Evolutionary conservation across 2,113 vertebrate genomes (phyloP).

Genomic region (Takifugu bimaculatus): DNA sequence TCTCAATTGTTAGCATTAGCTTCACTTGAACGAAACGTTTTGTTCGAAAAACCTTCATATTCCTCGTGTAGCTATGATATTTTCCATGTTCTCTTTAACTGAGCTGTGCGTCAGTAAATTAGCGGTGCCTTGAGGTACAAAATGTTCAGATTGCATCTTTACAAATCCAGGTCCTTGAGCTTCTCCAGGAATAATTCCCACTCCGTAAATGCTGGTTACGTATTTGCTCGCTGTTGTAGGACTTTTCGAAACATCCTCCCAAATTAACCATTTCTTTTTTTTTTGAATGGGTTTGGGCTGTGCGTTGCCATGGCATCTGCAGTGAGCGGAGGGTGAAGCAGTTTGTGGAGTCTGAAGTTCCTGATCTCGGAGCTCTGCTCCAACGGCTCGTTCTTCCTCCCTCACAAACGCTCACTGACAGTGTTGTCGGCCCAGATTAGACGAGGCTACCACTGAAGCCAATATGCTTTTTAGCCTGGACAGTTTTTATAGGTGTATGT

Average conservation of each 20-base stretch:
- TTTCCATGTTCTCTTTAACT: too few species aligned
- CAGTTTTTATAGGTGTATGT: too few species aligned
- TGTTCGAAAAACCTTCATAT: too few species aligned
- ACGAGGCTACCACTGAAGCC: not conserved
- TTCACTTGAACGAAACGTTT: too few species aligned
- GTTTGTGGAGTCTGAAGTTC: not conserved
- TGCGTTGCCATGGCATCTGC: not conserved
- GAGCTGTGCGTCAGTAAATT: too few species aligned
- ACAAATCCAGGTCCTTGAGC: too few species aligned
- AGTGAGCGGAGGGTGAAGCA: not conserved
- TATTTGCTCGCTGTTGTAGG: not conserved
- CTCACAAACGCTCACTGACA: slow-evolving; percentile 1
- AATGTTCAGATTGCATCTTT: too few species aligned
- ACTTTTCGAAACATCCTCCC: not conserved
- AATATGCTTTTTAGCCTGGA: not conserved
- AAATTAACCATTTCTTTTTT: not conserved
- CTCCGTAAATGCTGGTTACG: not conserved
- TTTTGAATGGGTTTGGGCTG: not conserved
- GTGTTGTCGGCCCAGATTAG: not conserved
- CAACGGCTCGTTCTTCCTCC: not conserved
- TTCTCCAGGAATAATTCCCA: too few species aligned
- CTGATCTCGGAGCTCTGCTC: not conserved
- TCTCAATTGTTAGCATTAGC: too few species aligned
- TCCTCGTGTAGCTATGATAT: too few species aligned
- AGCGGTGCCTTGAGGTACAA: too few species aligned